phyloP scores from a whole-genome alignment of 2,888 invertebrate genomes.

The Synergus japonicus region DNA sequence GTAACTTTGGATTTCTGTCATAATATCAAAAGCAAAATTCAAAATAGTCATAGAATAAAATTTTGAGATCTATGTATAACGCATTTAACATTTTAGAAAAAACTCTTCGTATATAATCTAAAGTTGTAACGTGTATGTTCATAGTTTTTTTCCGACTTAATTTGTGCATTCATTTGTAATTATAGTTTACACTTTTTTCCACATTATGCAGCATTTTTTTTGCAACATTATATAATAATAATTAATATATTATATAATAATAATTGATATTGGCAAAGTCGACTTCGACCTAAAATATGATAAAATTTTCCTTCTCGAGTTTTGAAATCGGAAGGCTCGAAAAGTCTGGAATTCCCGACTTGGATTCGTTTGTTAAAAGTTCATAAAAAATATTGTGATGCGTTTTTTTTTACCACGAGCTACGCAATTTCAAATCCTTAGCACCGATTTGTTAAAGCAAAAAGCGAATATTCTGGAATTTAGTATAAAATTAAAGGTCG shows the following conservation, averaged over 20 bases:
- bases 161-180: conserved; percentile 1
- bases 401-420: neutral
- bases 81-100: neutral
- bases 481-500: neutral
- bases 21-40: neutral
- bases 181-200: conserved; percentile 1
- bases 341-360: neutral
- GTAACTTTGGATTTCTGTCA: neutral
- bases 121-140: neutral
- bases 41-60: neutral
- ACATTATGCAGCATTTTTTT: conserved; percentile 15
- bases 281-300: neutral
- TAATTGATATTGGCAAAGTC: conserved; percentile 25
- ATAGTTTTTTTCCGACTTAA: neutral
- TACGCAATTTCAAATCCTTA: neutral
- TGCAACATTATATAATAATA: neutral
- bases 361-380: neutral
- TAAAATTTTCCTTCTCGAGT: neutral
- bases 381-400: conserved; percentile 1
- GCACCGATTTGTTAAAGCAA: neutral
- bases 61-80: neutral
- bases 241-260: neutral
- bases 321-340: neutral
- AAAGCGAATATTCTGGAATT: conserved; percentile 3
- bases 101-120: conserved; percentile 19